These are phyloP conservation scores for Embidobia sp. DNA, from an alignment of 2,888 invertebrate genomes.

Conservation along the genomic window DNA sequence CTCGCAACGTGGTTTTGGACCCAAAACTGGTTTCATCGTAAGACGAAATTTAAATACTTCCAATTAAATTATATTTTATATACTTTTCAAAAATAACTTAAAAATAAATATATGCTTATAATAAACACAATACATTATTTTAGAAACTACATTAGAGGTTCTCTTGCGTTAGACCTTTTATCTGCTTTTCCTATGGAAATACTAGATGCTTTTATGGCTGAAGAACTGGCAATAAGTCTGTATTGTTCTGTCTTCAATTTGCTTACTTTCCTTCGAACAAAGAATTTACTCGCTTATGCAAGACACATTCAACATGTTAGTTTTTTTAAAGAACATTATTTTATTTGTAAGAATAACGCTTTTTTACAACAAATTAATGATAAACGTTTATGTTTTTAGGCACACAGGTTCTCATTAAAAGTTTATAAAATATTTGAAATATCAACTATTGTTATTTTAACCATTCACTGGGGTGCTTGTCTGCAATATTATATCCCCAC, in stretches of 20 bases:
- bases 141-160: slow-evolving; percentile 67
- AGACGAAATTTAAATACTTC: too few relatives aligned
- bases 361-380: too few relatives aligned
- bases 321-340: slow-evolving; percentile 14
- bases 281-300: slow-evolving; percentile 73
- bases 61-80: too few relatives aligned
- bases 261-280: slow-evolving; percentile 75
- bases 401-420: slow-evolving; percentile 71
- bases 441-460: slow-evolving; percentile 65
- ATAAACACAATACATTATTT: slow-evolving; percentile 66
- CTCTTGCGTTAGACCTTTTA: slow-evolving; percentile 74
- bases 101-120: too few relatives aligned
- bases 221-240: slow-evolving; percentile 56
- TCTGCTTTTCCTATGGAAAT: slow-evolving; percentile 74
- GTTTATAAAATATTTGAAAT: slow-evolving; percentile 71
- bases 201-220: slow-evolving; percentile 59
- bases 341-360: slow-evolving; percentile 36
- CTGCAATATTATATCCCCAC: slow-evolving; percentile 75
- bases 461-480: slow-evolving; percentile 77
- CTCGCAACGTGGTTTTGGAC: slow-evolving; percentile 74
- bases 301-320: slow-evolving; percentile 75
- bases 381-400: too few relatives aligned
- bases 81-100: too few relatives aligned
- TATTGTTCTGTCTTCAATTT: slow-evolving; percentile 71
- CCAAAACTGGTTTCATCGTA: slow-evolving; percentile 17